phyloP scores from a whole-genome alignment of 1,140 invertebrate species.

The Heterodera schachtii region DNA sequence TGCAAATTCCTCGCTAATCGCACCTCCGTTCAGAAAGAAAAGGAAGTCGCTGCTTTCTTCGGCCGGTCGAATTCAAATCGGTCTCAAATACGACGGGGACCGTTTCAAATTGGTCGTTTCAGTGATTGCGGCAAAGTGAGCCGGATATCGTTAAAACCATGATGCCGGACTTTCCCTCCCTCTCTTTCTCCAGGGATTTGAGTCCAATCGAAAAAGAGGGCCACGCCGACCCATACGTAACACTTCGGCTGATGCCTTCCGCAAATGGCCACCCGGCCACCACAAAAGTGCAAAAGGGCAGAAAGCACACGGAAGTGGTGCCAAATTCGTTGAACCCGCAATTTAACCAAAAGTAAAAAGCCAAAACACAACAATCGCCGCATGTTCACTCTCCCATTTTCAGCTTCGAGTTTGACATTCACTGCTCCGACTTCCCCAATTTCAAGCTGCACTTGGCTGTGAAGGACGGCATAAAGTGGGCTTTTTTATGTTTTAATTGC shows the following conservation, averaged over 20 bases:
- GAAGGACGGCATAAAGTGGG: slow-evolving; percentile 49
- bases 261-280: slow-evolving; percentile 14
- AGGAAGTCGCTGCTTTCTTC: slow-evolving; percentile 10
- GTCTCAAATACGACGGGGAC: slow-evolving; percentile 51
- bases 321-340: slow-evolving; percentile 51
- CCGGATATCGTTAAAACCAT: not conserved
- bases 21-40: not conserved
- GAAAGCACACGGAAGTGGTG: slow-evolving; percentile 50
- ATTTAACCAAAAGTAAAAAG: slow-evolving; percentile 53
- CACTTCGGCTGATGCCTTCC: slow-evolving; percentile 42
- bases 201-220: slow-evolving; percentile 48
- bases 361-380: not conserved
- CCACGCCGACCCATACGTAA: slow-evolving; percentile 48
- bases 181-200: slow-evolving; percentile 39
- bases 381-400: not conserved
- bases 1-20: not conserved
- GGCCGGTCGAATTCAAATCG: slow-evolving; percentile 43
- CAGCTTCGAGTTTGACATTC: slow-evolving; percentile 61
- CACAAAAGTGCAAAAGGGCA: slow-evolving; percentile 21
- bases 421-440: slow-evolving; percentile 50
- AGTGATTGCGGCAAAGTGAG: slow-evolving; percentile 41
- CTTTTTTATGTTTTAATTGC: not conserved
- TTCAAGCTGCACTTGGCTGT: slow-evolving; percentile 54
- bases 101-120: slow-evolving; percentile 49
- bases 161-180: not conserved